Percentiles rank a stretch among this genome's conserved stretches.
Conservation (phyloP, 1,140 invertebrate genomes). For the Plectus sambesii region DNA sequence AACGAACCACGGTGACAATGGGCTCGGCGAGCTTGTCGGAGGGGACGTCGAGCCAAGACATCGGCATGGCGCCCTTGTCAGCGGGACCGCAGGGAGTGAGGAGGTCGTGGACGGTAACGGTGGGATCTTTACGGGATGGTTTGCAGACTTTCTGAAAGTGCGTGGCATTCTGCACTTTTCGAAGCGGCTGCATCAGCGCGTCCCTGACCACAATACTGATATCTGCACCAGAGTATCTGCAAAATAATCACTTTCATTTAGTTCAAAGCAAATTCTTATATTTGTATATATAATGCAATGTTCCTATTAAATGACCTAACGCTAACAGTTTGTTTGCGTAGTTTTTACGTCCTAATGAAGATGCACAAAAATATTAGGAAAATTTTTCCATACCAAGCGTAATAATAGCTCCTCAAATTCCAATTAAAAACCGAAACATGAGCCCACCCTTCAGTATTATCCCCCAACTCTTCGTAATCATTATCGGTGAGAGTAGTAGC, state of each 20-base stretch:
- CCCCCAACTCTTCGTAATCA: conserved; percentile 71
- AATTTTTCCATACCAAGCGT: no score
- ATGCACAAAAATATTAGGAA: no score
- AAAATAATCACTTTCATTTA: no score
- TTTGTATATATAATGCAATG: no score
- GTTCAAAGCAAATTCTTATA: no score
- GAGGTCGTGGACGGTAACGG: conserved; percentile 72
- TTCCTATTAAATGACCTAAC: no score
- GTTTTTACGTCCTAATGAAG: no score
- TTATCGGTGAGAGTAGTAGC: conserved; percentile 69
- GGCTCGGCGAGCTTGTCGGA: conserved; percentile 94
- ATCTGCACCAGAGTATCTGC: conserved; percentile 89
- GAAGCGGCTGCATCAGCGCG: conserved; percentile 94
- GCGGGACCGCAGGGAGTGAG: conserved; percentile 92
- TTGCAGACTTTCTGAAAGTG: conserved; percentile 74
- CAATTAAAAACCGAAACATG: no score
- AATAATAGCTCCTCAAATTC: no score
- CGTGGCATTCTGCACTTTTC: conserved; percentile 94
- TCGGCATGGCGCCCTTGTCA: conserved; percentile 78
- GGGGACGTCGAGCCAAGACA: conserved; percentile 91
- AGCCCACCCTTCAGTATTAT: conserved; percentile 68
- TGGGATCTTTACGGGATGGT: conserved; percentile 69
- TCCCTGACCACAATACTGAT: conserved; percentile 94
- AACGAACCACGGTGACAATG: conserved; percentile 84
- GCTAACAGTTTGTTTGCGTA: no score